A percentile compares a stretch with the other conserved stretches of the same genome.
These are phyloP conservation scores for Sturnus vulgaris DNA, from an alignment of 2,113 vertebrate species.

Conservation along the genomic window DNA sequence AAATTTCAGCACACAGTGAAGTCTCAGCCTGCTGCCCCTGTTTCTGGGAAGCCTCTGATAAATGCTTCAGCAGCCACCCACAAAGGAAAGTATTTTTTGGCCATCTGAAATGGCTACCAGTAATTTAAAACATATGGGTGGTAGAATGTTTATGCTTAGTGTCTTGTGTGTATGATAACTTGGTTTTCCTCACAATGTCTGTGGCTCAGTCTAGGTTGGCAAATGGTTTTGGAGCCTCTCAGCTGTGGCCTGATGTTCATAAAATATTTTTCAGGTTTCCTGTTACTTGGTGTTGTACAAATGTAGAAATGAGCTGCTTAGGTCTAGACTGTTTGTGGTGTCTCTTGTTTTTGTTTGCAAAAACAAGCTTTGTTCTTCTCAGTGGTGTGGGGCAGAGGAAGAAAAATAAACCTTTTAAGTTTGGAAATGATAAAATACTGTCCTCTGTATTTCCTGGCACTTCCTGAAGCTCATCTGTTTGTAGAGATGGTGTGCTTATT, in stretches of 20 bases:
- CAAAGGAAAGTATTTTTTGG: background rate
- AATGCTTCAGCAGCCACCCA: background rate
- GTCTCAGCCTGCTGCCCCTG: background rate
- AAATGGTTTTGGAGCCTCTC: background rate
- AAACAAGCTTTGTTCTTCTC: background rate
- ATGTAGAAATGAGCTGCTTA: background rate
- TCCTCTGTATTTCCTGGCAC: background rate
- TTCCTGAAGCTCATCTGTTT: background rate
- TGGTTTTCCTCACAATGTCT: conserved; percentile 6
- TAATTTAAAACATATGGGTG: conserved; percentile 15
- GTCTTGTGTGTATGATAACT: background rate
- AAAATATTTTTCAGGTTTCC: background rate
- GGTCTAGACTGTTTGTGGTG: background rate
- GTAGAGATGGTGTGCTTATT: background rate
- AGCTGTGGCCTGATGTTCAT: background rate
- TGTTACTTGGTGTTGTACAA: background rate
- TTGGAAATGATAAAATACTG: background rate
- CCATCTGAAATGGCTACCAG: background rate
- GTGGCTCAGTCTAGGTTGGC: background rate
- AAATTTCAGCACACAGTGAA: background rate
- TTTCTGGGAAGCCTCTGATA: conserved; percentile 6
- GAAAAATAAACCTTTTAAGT: background rate
- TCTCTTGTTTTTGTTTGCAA: background rate
- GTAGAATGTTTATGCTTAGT: background rate
- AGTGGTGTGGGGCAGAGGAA: background rate